Conservation (phyloP, 1,140 invertebrate species). For the Platyscapa corneri region DNA sequence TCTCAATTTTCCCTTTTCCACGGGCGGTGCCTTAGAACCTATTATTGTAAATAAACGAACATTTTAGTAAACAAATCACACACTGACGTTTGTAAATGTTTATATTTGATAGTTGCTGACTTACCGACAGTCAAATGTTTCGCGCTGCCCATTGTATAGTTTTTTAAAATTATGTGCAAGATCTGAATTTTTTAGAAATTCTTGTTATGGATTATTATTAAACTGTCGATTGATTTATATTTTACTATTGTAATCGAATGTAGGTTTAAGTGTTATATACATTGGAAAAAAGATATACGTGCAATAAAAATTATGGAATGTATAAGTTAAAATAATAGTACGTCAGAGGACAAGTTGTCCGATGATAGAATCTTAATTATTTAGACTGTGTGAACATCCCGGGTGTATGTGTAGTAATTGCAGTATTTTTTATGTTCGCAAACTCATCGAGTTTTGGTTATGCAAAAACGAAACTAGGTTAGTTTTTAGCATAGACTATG, state of each 20-base stretch:
- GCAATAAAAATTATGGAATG: slow-evolving; percentile 11
- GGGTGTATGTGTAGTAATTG: neutral
- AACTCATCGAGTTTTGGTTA: slow-evolving; percentile 24
- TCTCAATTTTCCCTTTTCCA: slow-evolving; percentile 80
- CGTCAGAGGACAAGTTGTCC: neutral
- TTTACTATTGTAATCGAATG: neutral
- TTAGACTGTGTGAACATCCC: neutral
- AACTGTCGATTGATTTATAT: neutral
- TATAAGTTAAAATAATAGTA: neutral
- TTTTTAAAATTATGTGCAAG: neutral
- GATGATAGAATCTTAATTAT: slow-evolving; percentile 4
- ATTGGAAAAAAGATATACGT: neutral
- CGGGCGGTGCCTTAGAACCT: slow-evolving; percentile 80
- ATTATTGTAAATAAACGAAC: neutral
- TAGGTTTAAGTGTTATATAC: neutral
- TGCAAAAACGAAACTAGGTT: neutral
- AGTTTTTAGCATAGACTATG: neutral
- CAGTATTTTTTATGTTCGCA: neutral
- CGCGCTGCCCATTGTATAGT: slow-evolving; percentile 30
- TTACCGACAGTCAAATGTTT: slow-evolving; percentile 50
- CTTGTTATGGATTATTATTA: neutral
- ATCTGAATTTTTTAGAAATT: neutral
- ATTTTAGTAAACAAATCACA: neutral
- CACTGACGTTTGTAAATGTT: slow-evolving; percentile 18
- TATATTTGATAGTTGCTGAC: neutral